Conservation (phyloP, 2,888 invertebrate genomes). For the Cremastinae sp. region DNA sequence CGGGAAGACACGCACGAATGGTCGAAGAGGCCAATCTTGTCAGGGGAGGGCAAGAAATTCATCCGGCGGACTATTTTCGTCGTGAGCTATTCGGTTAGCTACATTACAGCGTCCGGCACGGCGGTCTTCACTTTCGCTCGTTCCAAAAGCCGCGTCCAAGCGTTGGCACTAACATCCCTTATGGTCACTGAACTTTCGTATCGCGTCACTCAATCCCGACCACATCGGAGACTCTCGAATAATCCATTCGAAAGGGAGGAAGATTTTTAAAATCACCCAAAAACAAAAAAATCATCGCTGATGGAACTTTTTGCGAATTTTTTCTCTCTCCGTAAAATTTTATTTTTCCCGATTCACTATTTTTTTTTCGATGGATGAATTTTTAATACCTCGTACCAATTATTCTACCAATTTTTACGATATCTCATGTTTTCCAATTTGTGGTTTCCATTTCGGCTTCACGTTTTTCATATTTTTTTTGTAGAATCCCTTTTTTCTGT, state of each 20-base stretch:
- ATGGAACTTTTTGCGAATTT: too few relatives aligned
- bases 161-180: slow-evolving; percentile 76
- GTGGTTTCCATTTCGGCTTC: too few relatives aligned
- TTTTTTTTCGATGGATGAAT: slow-evolving; percentile 10
- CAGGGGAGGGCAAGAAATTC: slow-evolving; percentile 50
- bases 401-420: slow-evolving; percentile 19
- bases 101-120: slow-evolving; percentile 54
- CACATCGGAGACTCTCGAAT: slow-evolving; percentile 64
- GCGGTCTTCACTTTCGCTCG: slow-evolving; percentile 70
- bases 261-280: slow-evolving; percentile 13
- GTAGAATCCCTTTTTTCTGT: slow-evolving; percentile 19
- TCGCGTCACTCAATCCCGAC: slow-evolving; percentile 68
- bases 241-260: slow-evolving; percentile 17
- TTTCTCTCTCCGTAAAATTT: slow-evolving; percentile 24
- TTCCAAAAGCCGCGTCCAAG: slow-evolving; percentile 26
- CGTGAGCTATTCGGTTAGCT: slow-evolving; percentile 70
- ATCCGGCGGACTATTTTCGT: slow-evolving; percentile 73
- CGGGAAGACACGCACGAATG: slow-evolving; percentile 12
- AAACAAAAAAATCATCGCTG: not conserved
- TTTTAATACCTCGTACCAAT: not conserved
- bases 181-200: slow-evolving; percentile 78
- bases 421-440: slow-evolving; percentile 8
- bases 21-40: slow-evolving; percentile 19
- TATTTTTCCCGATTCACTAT: slow-evolving; percentile 28
- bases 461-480: too few relatives aligned